Evolutionary conservation across 1,140 invertebrate genomes (phyloP).

Genomic region (Copidosoma floridanum): DNA sequence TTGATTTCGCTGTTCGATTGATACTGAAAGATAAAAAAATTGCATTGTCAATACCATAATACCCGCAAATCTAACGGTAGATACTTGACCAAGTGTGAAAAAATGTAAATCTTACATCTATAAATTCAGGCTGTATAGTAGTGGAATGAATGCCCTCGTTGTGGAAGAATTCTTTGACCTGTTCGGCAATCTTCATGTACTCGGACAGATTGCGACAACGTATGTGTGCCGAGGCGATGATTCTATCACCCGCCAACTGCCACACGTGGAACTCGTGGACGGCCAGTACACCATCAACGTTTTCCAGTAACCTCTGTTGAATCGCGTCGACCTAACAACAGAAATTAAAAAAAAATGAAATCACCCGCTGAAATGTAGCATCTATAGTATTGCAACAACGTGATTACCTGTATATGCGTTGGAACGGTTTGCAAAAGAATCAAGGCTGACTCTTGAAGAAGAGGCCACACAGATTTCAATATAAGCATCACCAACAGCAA

Average conservation of each 20-base stretch:
- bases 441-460: conserved; percentile 82
- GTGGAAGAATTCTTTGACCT: conserved; percentile 93
- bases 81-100: not conserved
- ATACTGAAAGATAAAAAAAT: conserved; percentile 48
- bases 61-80: not conserved
- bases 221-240: conserved; percentile 92
- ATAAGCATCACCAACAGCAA: conserved; percentile 79
- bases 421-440: conserved; percentile 90
- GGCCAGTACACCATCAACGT: conserved; percentile 85
- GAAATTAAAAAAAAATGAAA: conserved; percentile 12
- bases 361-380: conserved; percentile 3
- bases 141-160: conserved; percentile 90
- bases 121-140: conserved; percentile 92
- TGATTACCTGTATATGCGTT: conserved; percentile 78
- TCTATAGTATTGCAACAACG: too few relatives aligned
- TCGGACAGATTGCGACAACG: conserved; percentile 83
- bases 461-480: conserved; percentile 80
- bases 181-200: conserved; percentile 90
- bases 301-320: conserved; percentile 78
- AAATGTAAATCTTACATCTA: conserved; percentile 49
- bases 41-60: not conserved
- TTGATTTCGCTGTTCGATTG: conserved; percentile 56
- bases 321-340: conserved; percentile 73
- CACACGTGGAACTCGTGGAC: conserved; percentile 95
- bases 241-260: conserved; percentile 88